Percentiles rank a stretch among this genome's conserved stretches.
Conservation (phyloP, 2,888 invertebrate genomes). For the Drosophila falleni region DNA sequence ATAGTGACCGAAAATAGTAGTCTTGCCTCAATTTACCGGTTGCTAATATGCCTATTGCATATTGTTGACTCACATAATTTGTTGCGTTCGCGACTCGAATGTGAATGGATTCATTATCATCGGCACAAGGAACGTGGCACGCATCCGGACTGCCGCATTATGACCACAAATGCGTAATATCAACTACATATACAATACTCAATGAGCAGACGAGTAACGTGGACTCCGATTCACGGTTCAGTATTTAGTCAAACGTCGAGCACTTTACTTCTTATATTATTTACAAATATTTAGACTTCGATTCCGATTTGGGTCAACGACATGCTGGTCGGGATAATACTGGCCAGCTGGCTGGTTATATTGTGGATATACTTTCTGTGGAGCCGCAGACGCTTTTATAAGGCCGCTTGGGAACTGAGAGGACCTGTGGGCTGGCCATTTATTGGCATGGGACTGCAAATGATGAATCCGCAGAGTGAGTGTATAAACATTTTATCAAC, state of each 20-base stretch:
- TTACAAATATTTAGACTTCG: slow-evolving; percentile 20
- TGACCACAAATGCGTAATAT: slow-evolving; percentile 57
- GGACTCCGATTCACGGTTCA: slow-evolving; percentile 28
- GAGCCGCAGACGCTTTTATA: slow-evolving; percentile 81
- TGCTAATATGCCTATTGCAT: slow-evolving; percentile 40
- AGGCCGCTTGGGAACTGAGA: slow-evolving; percentile 75
- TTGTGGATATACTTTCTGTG: slow-evolving; percentile 79
- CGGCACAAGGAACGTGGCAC: slow-evolving; percentile 46
- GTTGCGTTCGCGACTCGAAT: slow-evolving; percentile 52
- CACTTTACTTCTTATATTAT: slow-evolving; percentile 23
- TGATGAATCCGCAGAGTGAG: slow-evolving; percentile 84
- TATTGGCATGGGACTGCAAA: slow-evolving; percentile 81
- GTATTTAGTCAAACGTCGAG: slow-evolving; percentile 49
- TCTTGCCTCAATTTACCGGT: slow-evolving; percentile 18
- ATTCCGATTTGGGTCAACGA: slow-evolving; percentile 54
- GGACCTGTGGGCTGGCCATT: slow-evolving; percentile 83
- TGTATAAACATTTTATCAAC: not conserved
- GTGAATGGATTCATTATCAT: slow-evolving; percentile 48
- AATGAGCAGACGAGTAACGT: slow-evolving; percentile 45
- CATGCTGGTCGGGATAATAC: slow-evolving; percentile 66
- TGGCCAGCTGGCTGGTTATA: slow-evolving; percentile 56
- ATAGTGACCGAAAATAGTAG: not conserved
- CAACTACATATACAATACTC: slow-evolving; percentile 60
- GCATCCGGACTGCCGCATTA: slow-evolving; percentile 57
- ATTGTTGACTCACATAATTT: slow-evolving; percentile 56